A percentile compares a stretch with the other conserved stretches of the same genome.
Conservation (phyloP, 2,888 invertebrate species). For the Agrochola lychnidis region DNA sequence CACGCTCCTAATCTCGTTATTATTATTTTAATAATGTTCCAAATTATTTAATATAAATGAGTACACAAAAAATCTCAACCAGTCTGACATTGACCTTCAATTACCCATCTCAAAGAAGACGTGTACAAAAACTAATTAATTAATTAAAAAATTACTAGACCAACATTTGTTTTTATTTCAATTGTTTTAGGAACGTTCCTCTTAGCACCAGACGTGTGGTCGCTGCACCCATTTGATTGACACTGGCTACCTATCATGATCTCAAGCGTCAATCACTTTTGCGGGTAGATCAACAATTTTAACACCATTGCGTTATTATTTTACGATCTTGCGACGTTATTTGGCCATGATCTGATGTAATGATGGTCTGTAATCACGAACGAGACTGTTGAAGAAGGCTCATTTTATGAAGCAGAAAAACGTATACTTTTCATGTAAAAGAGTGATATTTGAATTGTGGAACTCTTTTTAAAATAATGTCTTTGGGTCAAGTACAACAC, state of each 20-base stretch:
- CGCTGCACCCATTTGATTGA: constrained; percentile 48
- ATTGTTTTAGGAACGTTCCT: constrained; percentile 28
- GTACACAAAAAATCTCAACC: constrained; percentile 7
- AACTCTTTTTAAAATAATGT: neutral
- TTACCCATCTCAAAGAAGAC: constrained; percentile 31
- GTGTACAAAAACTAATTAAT: constrained; percentile 51
- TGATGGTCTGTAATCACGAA: constrained; percentile 28
- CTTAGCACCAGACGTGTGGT: constrained; percentile 42
- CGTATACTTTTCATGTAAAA: neutral
- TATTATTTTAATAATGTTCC: constrained; percentile 3
- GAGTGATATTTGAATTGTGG: neutral
- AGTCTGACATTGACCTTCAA: constrained; percentile 32
- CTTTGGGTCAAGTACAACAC: neutral
- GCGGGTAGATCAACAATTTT: constrained; percentile 62
- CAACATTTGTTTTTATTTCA: constrained; percentile 33
- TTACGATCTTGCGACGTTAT: constrained; percentile 59
- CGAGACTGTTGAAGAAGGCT: constrained; percentile 20
- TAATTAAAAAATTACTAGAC: constrained; percentile 50
- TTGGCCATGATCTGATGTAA: constrained; percentile 64
- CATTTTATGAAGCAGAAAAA: neutral
- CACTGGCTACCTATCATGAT: constrained; percentile 53
- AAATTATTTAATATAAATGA: neutral
- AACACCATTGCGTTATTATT: constrained; percentile 65
- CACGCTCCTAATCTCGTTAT: neutral
- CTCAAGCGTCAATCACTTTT: constrained; percentile 59